Base-by-base conservation (phyloP, 1,140 invertebrate species). In the Lordiphosa mommai region DNA sequence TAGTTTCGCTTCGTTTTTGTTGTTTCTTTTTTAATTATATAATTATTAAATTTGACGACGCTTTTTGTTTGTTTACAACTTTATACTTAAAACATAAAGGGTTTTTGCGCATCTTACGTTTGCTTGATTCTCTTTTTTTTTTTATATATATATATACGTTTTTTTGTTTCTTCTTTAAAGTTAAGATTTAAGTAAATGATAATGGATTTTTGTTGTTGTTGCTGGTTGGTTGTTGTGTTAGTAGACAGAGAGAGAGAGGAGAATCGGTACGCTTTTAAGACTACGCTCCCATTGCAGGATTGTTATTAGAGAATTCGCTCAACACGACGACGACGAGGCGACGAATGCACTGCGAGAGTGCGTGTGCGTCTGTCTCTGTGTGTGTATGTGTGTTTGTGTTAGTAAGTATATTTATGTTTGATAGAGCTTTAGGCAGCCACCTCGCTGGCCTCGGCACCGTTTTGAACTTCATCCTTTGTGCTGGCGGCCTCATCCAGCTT, bases 401-500 rank as follows among this genome's bases (percentile, higher is more conserved):
- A 80, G 74, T 74, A 82, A 61, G 63, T 68, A 68, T 82, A 67
- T 71, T 74, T 76, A 77, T 72, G 61, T 76, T 68, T 33, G 51
- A 38, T 38, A 43, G 32, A 41, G 46, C 49, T 40, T 88, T 88
- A 88, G 84, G 86, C 86, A 61, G 86, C 86, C 67, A 88, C 86
- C 58, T 88, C 86, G 67, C 86, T 73, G 51, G 86, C 86, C 53
- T 88, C 86, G 49, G 86, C 65, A 61, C 86, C 86, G 38, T 88
- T 88, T 61, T 86, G 86, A 61, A 85, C 86, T 48, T 88, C 86
- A 49, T 88, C 86, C 76, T 88, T 88, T 70, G 79, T 86, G 77
- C 82, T 86, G 63, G 77, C 63, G 63, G 77, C 63, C 41, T 88
- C 86, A 46, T 88, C 86, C 56, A 88, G 59, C 67, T 88, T 88